phyloP scores from a whole-genome alignment of 2,888 invertebrate genomes.

The Ennomos quercinarius region DNA sequence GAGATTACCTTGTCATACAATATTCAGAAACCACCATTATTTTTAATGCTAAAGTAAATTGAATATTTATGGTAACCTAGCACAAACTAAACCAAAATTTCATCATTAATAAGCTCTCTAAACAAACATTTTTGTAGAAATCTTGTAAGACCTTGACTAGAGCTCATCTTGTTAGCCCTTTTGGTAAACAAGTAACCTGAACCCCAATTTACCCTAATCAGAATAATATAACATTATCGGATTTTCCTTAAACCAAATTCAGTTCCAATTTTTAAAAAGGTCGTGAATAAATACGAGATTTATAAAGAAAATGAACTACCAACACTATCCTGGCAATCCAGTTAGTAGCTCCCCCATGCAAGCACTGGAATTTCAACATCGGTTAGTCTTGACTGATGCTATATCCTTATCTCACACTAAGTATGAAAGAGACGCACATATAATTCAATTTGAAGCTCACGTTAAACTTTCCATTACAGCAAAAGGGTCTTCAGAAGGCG shows the following conservation, averaged over 20 bases:
- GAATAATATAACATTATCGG: constrained; percentile 13
- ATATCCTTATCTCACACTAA: constrained; percentile 44
- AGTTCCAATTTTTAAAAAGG: constrained; percentile 8
- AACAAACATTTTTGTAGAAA: not conserved
- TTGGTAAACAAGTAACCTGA: constrained; percentile 20
- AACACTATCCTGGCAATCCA: constrained; percentile 50
- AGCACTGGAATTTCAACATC: constrained; percentile 50
- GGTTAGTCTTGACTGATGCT: constrained; percentile 50
- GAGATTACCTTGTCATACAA: no score
- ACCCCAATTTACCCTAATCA: constrained; percentile 30
- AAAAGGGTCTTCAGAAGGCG: constrained; percentile 45
- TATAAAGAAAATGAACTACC: not conserved
- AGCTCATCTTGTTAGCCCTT: constrained; percentile 28
- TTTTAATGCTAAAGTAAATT: no score
- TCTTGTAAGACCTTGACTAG: not conserved
- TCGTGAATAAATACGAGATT: not conserved
- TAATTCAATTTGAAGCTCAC: constrained; percentile 37
- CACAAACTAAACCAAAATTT: no score
- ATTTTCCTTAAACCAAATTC: constrained; percentile 12
- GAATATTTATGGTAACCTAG: no score
- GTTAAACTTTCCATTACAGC: constrained; percentile 41
- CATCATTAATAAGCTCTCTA: no score
- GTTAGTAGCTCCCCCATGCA: constrained; percentile 54
- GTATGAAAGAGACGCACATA: constrained; percentile 35
- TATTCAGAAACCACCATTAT: no score